These are phyloP conservation scores for Amblyteles armatorius DNA, from an alignment of 2,888 invertebrate species.

Conservation along the genomic window DNA sequence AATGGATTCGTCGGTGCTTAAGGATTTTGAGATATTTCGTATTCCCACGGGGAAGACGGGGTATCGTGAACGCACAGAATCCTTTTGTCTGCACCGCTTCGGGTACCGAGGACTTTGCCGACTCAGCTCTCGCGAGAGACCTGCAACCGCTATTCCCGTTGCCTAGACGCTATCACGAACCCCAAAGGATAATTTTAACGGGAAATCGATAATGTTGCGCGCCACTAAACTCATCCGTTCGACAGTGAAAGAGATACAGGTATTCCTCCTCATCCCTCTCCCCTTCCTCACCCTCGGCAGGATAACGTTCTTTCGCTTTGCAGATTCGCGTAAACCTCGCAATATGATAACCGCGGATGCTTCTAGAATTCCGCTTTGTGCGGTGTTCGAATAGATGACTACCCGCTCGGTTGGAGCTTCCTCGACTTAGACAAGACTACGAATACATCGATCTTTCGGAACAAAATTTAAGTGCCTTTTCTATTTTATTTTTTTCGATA, in stretches of 20 bases:
- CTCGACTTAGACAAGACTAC: neutral
- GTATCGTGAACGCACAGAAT: neutral
- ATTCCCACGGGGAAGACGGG: conserved; percentile 3
- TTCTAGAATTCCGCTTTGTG: conserved; percentile 27
- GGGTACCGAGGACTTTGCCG: conserved; percentile 37
- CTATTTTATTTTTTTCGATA: neutral
- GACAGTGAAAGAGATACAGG: conserved; percentile 8
- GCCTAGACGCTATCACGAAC: conserved; percentile 35
- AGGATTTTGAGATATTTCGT: neutral
- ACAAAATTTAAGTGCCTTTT: neutral
- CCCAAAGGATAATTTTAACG: conserved; percentile 66
- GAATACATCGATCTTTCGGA: neutral
- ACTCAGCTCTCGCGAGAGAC: conserved; percentile 59
- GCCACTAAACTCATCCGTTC: conserved; percentile 7
- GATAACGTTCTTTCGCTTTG: conserved; percentile 42
- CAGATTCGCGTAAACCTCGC: conserved; percentile 23
- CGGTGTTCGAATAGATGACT: conserved; percentile 19
- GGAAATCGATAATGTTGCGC: conserved; percentile 66
- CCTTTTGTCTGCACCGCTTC: conserved; percentile 14
- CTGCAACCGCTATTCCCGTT: conserved; percentile 18
- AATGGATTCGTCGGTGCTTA: conserved; percentile 1
- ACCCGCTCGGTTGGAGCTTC: neutral
- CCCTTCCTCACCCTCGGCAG: neutral
- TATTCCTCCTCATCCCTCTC: neutral
- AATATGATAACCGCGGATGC: conserved; percentile 31